A percentile compares a stretch with the other conserved stretches of the same genome.
phyloP scores from a whole-genome alignment of 2,797 vertebrate genomes.

The Acanthiza pusilla region DNA sequence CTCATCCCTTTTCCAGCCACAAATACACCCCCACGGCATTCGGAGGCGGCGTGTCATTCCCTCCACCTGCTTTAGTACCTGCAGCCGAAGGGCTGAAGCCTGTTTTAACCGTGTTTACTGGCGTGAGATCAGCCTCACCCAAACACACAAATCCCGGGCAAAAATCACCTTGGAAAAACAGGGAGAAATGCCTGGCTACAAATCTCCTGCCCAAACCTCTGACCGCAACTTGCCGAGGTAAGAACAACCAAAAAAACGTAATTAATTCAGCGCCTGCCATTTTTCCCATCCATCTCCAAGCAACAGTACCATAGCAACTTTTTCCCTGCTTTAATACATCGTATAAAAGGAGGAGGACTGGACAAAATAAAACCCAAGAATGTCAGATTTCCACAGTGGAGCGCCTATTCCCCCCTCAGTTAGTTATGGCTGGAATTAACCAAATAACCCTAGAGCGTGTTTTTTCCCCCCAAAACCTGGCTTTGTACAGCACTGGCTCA shows the following conservation, averaged over 20 bases:
- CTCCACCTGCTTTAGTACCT: neutral
- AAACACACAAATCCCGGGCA: neutral
- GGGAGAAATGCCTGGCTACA: neutral
- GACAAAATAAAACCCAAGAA: neutral
- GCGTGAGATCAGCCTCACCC: neutral
- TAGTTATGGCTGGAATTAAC: neutral
- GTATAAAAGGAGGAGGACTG: neutral
- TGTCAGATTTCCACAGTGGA: neutral
- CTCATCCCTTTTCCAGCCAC: neutral
- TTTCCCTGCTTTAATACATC: constrained; percentile 52
- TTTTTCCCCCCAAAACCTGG: neutral
- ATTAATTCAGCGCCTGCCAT: constrained; percentile 50
- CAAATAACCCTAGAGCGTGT: fast-evolving
- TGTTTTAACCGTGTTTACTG: neutral
- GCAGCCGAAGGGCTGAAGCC: neutral
- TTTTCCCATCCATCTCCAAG: constrained; percentile 68
- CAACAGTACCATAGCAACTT: constrained; percentile 85
- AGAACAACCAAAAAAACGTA: neutral
- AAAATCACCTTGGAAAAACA: neutral
- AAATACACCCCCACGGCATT: neutral
- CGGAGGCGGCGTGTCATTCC: neutral
- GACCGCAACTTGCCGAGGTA: neutral
- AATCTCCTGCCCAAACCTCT: neutral
- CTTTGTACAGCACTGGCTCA: neutral
- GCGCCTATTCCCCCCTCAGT: neutral